Conservation (phyloP, 2,888 invertebrate genomes). For the Phortica magna region DNA sequence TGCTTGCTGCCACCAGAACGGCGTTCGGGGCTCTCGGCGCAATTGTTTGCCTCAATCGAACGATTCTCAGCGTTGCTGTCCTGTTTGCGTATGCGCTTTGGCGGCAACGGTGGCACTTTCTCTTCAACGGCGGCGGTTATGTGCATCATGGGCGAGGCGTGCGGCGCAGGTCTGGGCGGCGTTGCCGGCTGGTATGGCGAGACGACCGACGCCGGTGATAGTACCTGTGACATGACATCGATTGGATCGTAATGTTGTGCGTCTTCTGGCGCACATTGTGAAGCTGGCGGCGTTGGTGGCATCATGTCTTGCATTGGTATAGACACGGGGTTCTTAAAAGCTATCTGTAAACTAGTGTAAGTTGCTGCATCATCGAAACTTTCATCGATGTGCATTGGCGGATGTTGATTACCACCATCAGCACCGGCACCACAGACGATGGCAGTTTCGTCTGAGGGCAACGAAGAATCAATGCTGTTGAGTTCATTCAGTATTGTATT, state of each 20-base stretch:
- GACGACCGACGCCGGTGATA: conserved; percentile 67
- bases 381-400: conserved; percentile 80
- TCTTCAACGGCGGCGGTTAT: conserved; percentile 79
- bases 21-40: conserved; percentile 37
- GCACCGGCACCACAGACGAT: conserved; percentile 58
- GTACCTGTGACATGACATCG: conserved; percentile 75
- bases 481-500: conserved; percentile 73
- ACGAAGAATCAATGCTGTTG: conserved; percentile 62
- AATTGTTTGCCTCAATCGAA: conserved; percentile 65
- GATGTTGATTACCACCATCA: conserved; percentile 78
- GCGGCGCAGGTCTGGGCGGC: conserved; percentile 51
- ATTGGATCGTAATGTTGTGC: conserved; percentile 78
- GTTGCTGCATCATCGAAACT: conserved; percentile 88
- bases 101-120: conserved; percentile 87
- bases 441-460: conserved; percentile 49
- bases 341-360: conserved; percentile 90
- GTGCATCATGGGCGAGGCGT: conserved; percentile 76
- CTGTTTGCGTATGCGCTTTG: conserved; percentile 85
- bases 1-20: conserved; percentile 42
- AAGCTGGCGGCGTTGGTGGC: conserved; percentile 76
- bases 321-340: conserved; percentile 90
- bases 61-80: conserved; percentile 76
- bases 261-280: conserved; percentile 74
- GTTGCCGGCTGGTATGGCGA: conserved; percentile 36
- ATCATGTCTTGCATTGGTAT: conserved; percentile 82